Percentiles rank a stretch among this genome's conserved stretches.
Evolutionary conservation across 2,113 vertebrate species (phyloP).

Genomic region (Speoplatyrhinus poulsoni): DNA sequence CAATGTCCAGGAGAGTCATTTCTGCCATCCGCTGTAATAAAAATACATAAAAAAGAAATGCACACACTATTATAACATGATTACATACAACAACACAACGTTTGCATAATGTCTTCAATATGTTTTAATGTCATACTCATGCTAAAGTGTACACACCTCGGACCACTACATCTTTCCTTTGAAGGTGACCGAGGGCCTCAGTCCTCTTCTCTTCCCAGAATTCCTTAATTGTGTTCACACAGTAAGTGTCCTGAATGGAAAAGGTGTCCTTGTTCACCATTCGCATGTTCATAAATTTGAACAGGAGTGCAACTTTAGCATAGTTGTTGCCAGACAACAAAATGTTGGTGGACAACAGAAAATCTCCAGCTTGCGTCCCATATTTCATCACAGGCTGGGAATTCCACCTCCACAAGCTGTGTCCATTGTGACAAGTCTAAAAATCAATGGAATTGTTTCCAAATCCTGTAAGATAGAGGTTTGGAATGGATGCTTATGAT

Average conservation of each 20-base stretch:
- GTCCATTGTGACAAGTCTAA: no score
- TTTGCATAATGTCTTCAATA: not conserved
- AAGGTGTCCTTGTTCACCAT: not conserved
- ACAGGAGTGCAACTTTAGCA: not conserved
- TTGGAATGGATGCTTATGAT: no score
- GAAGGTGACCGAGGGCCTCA: not conserved
- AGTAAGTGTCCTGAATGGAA: not conserved
- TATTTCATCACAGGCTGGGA: no score
- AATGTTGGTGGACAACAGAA: not conserved
- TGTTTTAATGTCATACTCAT: no score
- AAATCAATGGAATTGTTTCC: no score
- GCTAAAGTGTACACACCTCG: not conserved
- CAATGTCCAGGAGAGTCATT: not conserved
- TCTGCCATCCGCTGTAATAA: not conserved
- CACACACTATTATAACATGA: not conserved
- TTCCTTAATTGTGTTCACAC: not conserved
- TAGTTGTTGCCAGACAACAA: not conserved
- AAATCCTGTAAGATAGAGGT: no score
- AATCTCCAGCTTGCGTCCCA: not conserved
- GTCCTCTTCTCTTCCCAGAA: not conserved
- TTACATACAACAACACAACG: not conserved
- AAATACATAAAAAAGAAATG: not conserved
- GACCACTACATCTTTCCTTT: not conserved
- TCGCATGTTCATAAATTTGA: not conserved
- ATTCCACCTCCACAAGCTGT: no score